Base-by-base conservation (phyloP, 1,140 invertebrate genomes). In the Samia ricini region DNA sequence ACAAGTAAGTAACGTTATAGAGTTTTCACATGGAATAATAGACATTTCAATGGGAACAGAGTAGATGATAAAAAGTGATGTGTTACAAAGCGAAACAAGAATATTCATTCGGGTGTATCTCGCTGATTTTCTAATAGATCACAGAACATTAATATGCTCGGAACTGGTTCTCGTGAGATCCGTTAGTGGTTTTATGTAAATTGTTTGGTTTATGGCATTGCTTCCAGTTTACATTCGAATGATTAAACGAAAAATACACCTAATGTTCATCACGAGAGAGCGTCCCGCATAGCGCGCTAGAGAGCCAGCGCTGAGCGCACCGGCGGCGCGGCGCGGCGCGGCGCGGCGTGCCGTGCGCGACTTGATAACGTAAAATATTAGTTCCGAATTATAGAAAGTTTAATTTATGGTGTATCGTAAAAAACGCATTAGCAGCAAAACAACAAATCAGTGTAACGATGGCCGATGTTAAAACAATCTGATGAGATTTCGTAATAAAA, bases 61-160 rank as follows among this genome's bases (percentile, higher is more conserved):
- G 84, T 83, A 83, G 81, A 84, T 69, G 80, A 85, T 86, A 81
- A 85, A 86, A 80, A 79, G 77, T 69, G 74, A 74, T 72, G 19
- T 64, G 70, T 71, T 69, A 75, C 67, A 75, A 75, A 77, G 68
- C 71, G 69, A 69, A 69, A 74, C 74, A 69, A 73, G 79, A 74
- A 71, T 66, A 61, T 75, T 66, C 51, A 23, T 70, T 78, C 70
- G 65, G 66, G 71, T 71, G 63, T 59, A 69, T 80, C 66, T 84
- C 83, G 82, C 77, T 81, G 87, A 89, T 88, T 89, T 86, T 89
- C 85, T 88, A 89, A 89, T 88, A 89, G 80, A 88, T 89, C 87
- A 89, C 85, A 68, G 10, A 58, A 69, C 85, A 89, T 87, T 89
- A 86, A 87, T 85, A 84, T 81, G 70, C 75, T 68, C 50, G 54